These are phyloP conservation scores for Caenorhabditis macrosperma DNA, from an alignment of 2,888 invertebrate species.

Conservation along the genomic window DNA sequence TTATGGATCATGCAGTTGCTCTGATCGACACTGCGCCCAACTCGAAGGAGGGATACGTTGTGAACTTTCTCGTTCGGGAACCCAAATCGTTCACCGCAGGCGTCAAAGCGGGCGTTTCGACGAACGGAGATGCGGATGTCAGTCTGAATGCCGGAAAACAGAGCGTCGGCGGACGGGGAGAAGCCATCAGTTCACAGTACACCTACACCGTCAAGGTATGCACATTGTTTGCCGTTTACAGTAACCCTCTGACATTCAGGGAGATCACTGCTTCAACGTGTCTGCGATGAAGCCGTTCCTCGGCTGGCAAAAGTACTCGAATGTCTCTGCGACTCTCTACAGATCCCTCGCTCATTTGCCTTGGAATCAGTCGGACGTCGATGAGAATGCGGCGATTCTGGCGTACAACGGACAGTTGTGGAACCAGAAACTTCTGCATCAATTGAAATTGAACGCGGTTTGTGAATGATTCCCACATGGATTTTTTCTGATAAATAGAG, in stretches of 20 bases:
- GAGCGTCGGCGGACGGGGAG: conserved; percentile 74
- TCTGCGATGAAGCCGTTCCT: conserved; percentile 90
- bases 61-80: conserved; percentile 91
- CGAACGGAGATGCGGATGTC: conserved; percentile 76
- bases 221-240: conserved; percentile 1
- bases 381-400: conserved; percentile 75
- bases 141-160: conserved; percentile 69
- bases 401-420: conserved; percentile 70
- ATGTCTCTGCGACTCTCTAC: conserved; percentile 60
- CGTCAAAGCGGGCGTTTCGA: conserved; percentile 77
- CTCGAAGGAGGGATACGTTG: conserved; percentile 82
- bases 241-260: no score
- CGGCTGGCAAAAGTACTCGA: conserved; percentile 81
- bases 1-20: conserved; percentile 90
- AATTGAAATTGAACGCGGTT: conserved; percentile 72
- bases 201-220: conserved; percentile 72
- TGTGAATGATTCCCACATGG: background rate
- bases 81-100: conserved; percentile 80
- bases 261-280: conserved; percentile 88
- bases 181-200: conserved; percentile 71
- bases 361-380: conserved; percentile 77
- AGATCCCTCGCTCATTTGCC: conserved; percentile 71
- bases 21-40: conserved; percentile 90
- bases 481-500: no score
- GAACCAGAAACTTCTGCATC: conserved; percentile 68